A percentile compares a stretch with the other conserved stretches of the same genome.
Evolutionary conservation across 2,113 vertebrate species (phyloP).

Genomic region (Silurus asotus): DNA sequence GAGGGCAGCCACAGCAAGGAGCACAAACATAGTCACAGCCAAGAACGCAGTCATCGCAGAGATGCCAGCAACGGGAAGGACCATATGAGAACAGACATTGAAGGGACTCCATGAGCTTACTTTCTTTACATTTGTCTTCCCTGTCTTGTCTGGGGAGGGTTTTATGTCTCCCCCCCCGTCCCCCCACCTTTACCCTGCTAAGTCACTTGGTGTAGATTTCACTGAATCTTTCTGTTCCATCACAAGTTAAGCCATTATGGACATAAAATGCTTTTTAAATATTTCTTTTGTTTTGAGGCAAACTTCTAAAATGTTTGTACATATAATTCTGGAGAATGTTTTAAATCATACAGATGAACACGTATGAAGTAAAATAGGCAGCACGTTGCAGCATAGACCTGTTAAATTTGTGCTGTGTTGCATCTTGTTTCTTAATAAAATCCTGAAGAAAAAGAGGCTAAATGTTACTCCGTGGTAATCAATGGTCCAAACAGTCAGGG

Average conservation of each 20-base stretch:
- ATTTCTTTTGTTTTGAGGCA: slow-evolving; percentile 51
- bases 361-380: slow-evolving; percentile 82
- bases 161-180: background rate
- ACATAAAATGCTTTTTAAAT: slow-evolving; percentile 57
- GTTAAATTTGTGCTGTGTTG: slow-evolving; percentile 79
- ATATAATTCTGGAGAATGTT: slow-evolving; percentile 89
- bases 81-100: background rate
- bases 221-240: slow-evolving; percentile 7
- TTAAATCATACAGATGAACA: slow-evolving; percentile 82
- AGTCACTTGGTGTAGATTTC: slow-evolving; percentile 32
- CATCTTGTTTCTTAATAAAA: slow-evolving; percentile 78
- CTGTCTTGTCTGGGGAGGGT: slow-evolving; percentile 34
- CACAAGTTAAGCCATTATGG: slow-evolving; percentile 36
- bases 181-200: background rate
- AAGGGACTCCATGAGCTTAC: slow-evolving; percentile 13
- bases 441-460: slow-evolving; percentile 61
- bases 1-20: slow-evolving; percentile 81
- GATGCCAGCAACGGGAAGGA: slow-evolving; percentile 80
- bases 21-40: slow-evolving; percentile 85
- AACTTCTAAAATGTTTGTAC: slow-evolving; percentile 80
- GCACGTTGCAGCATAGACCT: slow-evolving; percentile 80
- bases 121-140: background rate
- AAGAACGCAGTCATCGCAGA: slow-evolving; percentile 82
- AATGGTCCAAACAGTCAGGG: background rate
- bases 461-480: background rate